Conservation (phyloP, 1,140 invertebrate species). For the Diorhabda carinulata region DNA sequence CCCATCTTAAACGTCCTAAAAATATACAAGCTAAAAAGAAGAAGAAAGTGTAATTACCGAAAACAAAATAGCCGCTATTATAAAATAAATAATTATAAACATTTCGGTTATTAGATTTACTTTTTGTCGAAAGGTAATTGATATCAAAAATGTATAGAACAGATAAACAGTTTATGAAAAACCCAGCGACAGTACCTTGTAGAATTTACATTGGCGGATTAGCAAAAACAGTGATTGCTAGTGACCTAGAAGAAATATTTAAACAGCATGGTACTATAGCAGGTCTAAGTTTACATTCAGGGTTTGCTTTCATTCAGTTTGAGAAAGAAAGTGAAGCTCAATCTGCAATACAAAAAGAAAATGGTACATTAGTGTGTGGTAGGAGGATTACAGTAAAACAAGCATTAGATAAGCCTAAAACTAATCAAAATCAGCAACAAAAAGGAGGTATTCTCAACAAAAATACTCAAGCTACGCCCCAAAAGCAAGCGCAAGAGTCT, state of each 20-base stretch:
- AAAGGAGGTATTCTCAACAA: neutral
- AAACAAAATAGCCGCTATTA: no score
- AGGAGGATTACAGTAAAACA: constrained; percentile 59
- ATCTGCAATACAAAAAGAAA: constrained; percentile 65
- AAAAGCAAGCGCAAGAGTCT: constrained; percentile 3
- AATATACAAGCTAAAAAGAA: no score
- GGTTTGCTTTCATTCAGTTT: constrained; percentile 85
- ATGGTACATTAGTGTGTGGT: constrained; percentile 67
- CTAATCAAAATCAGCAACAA: constrained; percentile 19
- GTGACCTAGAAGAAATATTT: constrained; percentile 72
- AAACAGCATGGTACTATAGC: constrained; percentile 66
- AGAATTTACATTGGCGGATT: constrained; percentile 75
- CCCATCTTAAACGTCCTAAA: no score
- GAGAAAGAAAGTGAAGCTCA: constrained; percentile 68
- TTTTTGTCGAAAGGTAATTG: no score
- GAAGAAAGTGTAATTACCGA: no score
- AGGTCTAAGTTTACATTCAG: constrained; percentile 68
- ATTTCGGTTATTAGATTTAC: no score
- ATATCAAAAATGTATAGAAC: constrained; percentile 42
- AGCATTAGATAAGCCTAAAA: constrained; percentile 46
- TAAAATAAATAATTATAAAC: no score
- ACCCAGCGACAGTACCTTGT: constrained; percentile 64
- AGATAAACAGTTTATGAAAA: constrained; percentile 55
- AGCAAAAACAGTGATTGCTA: constrained; percentile 58
- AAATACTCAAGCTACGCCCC: neutral